Conservation (phyloP, 2,113 vertebrate species). For the Leptobrachium ailaonicum region DNA sequence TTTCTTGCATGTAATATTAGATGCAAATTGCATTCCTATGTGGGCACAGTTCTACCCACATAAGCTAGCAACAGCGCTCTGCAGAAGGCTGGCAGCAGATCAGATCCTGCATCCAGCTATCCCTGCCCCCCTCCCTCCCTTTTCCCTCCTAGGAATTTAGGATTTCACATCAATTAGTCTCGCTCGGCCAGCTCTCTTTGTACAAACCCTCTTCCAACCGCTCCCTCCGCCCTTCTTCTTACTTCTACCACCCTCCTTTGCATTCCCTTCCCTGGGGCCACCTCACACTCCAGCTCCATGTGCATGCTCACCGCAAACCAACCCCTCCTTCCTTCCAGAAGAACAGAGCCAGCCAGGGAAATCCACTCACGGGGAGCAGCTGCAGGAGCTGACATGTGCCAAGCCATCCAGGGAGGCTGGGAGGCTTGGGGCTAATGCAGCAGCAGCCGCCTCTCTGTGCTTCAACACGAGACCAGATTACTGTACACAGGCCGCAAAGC, state of each 20-base stretch:
- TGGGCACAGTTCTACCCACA: slow-evolving; percentile 16
- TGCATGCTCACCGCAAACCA: slow-evolving; percentile 37
- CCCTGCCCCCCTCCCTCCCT: slow-evolving; percentile 16
- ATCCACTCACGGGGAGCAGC: slow-evolving; percentile 41
- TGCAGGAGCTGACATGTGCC: slow-evolving; percentile 41
- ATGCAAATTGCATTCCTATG: slow-evolving; percentile 30
- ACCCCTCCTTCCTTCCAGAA: slow-evolving; percentile 3
- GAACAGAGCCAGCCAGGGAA: slow-evolving; percentile 30
- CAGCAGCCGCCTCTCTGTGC: background rate
- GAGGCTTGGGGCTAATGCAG: background rate
- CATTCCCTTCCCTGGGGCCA: slow-evolving; percentile 41
- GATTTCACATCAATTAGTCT: slow-evolving; percentile 47
- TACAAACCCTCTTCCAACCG: slow-evolving; percentile 14
- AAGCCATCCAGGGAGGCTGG: background rate
- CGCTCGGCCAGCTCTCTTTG: slow-evolving; percentile 42
- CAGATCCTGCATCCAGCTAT: slow-evolving; percentile 29
- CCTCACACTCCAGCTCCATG: slow-evolving; percentile 42
- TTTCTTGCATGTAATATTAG: background rate
- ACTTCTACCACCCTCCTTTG: slow-evolving; percentile 36
- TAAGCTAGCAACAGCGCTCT: slow-evolving; percentile 9
- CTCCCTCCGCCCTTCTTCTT: slow-evolving; percentile 4
- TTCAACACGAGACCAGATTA: background rate
- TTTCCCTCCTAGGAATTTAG: slow-evolving; percentile 37
- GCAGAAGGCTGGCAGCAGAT: slow-evolving; percentile 22
- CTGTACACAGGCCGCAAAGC: slow-evolving; percentile 3